These are phyloP conservation scores for Anoura caudifer DNA, from an alignment of 2,113 vertebrate genomes.

Conservation along the genomic window DNA sequence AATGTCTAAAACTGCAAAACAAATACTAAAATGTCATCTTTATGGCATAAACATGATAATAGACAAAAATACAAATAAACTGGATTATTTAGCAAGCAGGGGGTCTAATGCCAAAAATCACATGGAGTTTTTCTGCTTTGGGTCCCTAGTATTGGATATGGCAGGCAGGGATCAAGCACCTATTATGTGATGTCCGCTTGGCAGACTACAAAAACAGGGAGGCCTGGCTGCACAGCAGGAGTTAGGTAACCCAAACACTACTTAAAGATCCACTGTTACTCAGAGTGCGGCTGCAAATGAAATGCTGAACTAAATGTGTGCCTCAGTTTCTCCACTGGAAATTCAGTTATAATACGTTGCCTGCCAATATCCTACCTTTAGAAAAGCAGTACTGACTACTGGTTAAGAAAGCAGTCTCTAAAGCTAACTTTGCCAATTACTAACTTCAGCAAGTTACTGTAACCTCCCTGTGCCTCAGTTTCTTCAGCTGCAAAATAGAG, in stretches of 20 bases:
- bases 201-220: neutral
- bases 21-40: neutral
- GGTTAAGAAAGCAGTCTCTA: neutral
- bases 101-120: neutral
- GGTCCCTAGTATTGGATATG: neutral
- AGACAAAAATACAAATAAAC: neutral
- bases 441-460: neutral
- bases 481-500: conserved; percentile 5
- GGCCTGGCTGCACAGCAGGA: neutral
- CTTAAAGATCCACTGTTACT: neutral
- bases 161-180: neutral
- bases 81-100: neutral
- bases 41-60: neutral
- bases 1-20: conserved; percentile 42
- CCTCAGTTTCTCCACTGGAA: conserved; percentile 33
- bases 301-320: neutral
- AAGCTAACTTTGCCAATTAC: neutral
- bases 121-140: neutral
- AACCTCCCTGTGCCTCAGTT: neutral
- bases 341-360: neutral
- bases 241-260: neutral
- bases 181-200: conserved; percentile 20
- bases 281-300: neutral
- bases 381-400: neutral
- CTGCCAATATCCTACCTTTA: neutral